phyloP scores from a whole-genome alignment of 2,797 vertebrate genomes.

The Salmo trutta region DNA sequence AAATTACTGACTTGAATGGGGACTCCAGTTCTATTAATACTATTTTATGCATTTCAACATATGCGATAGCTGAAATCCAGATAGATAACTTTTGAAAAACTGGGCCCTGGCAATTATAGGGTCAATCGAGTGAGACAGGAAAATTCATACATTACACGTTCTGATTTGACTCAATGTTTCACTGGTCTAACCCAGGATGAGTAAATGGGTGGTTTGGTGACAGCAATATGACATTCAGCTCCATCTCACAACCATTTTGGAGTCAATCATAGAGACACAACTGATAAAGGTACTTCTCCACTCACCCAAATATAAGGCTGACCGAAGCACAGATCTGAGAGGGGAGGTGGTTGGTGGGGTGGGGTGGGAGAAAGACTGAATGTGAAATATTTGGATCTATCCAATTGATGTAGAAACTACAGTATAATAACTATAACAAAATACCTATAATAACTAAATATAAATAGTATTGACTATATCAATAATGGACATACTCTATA shows the following conservation, averaged over 20 bases:
- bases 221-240: not conserved
- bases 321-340: not conserved
- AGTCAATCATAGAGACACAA: not conserved
- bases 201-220: slow-evolving; percentile 4
- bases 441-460: no score
- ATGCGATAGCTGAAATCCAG: no score
- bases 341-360: not conserved
- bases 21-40: no score
- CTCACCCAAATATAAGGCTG: not conserved
- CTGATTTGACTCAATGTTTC: slow-evolving; percentile 1
- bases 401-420: not conserved
- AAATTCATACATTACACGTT: not conserved
- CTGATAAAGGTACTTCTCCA: not conserved
- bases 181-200: not conserved
- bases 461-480: no score
- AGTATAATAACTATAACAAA: not conserved
- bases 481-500: no score
- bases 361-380: not conserved
- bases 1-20: no score
- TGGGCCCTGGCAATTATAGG: not conserved
- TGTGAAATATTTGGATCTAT: not conserved
- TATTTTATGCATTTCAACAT: no score
- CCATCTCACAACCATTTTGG: not conserved
- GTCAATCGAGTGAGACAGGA: not conserved
- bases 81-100: no score